Base-by-base conservation (phyloP, 2,888 invertebrate genomes). In the Ischnus inquisitorius region DNA sequence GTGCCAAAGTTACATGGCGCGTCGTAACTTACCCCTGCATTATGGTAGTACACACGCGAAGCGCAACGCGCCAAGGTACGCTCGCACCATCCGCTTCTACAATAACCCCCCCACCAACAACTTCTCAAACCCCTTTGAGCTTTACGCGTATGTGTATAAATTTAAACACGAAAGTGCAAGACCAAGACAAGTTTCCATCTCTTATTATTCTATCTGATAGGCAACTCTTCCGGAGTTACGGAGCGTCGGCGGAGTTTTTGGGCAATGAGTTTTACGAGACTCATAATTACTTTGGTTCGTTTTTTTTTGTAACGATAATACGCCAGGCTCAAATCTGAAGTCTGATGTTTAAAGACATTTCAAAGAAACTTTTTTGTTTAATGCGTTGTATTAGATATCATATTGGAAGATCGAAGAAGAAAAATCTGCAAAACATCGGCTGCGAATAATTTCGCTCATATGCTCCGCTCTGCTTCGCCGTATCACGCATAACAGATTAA, bases 1-100 rank as follows among this genome's bases (percentile, higher is more conserved):
- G 91, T 92, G 92, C 90, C 91, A 92, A 92, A 92, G 91, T 91
- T 92, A 89, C 89, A 87, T 84, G 89, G 89, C 89, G 88, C 89
- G 90, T 88, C 88, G 89, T 88, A 90, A 90, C 87, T 91, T 89
- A 88, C 88, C 87, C 87, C 89, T 54, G 89, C 88, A 90, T 90
- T 89, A 89, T 83, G 82, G 88, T 88, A 87, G 87, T 86, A 88
- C 87, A 88, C 90, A 88, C 89, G 90, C 89, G 89, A 88, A 90
- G 87, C 86, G 78, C 78, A 68, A 67, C 68, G 78, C 62, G 60
- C 62, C 54, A 43, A 78, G 54, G 60, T 67, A 43, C 41, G 19
- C 69, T 16, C 46, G 62, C 19, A 22, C 54, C 54, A 60, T 67
- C 19, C 57, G 19, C 60, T 69, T 69, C 68, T 60, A 60, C 64